phyloP scores from a whole-genome alignment of 1,140 invertebrate species.

The Pemphigus obesinymphae region DNA sequence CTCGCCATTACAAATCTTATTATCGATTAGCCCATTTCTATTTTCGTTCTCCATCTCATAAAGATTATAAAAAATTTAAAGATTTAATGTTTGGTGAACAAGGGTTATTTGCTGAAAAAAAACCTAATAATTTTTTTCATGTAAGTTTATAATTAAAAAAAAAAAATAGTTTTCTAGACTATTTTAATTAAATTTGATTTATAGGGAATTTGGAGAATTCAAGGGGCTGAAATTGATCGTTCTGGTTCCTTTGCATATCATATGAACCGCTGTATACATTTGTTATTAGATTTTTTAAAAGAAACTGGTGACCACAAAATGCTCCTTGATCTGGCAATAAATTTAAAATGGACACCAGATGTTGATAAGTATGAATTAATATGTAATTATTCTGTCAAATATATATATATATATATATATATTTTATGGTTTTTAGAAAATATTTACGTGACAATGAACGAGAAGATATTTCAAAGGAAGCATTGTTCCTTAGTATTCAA shows the following conservation, averaged over 20 bases:
- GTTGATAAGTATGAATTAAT: conserved; percentile 63
- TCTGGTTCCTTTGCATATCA: conserved; percentile 87
- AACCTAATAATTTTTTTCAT: conserved; percentile 83
- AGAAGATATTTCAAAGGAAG: conserved; percentile 68
- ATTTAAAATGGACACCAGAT: conserved; percentile 74
- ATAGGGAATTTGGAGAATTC: conserved; percentile 86
- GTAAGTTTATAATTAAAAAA: conserved; percentile 54
- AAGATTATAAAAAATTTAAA: conserved; percentile 64
- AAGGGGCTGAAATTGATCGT: conserved; percentile 81
- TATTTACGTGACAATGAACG: conserved; percentile 77
- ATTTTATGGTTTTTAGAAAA: conserved; percentile 54
- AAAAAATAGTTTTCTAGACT: neutral
- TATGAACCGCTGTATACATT: conserved; percentile 75
- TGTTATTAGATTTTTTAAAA: conserved; percentile 75
- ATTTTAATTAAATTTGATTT: conserved; percentile 39
- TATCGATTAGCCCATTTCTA: conserved; percentile 82
- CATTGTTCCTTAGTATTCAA: conserved; percentile 64
- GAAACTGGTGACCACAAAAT: conserved; percentile 73
- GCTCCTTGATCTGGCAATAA: conserved; percentile 73
- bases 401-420: conserved; percentile 26
- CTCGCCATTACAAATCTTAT: conserved; percentile 88
- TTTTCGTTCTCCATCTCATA: conserved; percentile 65
- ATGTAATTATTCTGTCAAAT: neutral
- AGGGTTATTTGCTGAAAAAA: conserved; percentile 81
- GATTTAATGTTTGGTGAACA: conserved; percentile 66